Percentiles rank a stretch among this genome's conserved stretches.
phyloP scores from a whole-genome alignment of 2,113 vertebrate species.

The Callionymus lyra region DNA sequence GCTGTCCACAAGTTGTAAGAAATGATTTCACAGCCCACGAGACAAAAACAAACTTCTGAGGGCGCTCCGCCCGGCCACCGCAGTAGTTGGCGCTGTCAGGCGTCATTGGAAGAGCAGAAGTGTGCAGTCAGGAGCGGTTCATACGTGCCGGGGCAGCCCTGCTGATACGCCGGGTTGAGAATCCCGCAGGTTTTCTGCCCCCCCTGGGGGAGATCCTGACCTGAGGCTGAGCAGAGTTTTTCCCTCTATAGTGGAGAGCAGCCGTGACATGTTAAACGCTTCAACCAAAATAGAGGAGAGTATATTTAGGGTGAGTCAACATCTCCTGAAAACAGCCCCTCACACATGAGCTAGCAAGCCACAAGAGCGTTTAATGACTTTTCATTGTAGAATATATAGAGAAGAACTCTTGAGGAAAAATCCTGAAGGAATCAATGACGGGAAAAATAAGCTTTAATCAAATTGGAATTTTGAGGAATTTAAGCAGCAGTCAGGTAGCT shows the following conservation, averaged over 20 bases:
- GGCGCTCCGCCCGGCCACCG: constrained; percentile 40
- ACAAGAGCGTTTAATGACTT: constrained; percentile 43
- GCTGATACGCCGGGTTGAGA: constrained; percentile 40
- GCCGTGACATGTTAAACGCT: constrained; percentile 45
- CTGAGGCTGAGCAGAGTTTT: constrained; percentile 49
- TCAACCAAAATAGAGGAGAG: constrained; percentile 47
- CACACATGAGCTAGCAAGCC: constrained; percentile 52
- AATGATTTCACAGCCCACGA: constrained; percentile 37
- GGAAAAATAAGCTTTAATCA: constrained; percentile 7
- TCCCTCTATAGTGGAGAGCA: constrained; percentile 47
- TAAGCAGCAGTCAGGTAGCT: too few relatives aligned
- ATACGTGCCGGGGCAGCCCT: constrained; percentile 39
- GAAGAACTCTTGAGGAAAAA: constrained; percentile 22
- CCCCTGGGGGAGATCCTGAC: constrained; percentile 52
- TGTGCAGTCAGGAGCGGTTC: constrained; percentile 48
- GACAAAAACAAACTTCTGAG: constrained; percentile 51
- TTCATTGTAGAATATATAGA: constrained; percentile 37
- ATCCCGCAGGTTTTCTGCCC: constrained; percentile 29
- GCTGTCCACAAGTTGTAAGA: constrained; percentile 50
- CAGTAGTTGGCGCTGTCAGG: constrained; percentile 38
- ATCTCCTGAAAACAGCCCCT: constrained; percentile 45
- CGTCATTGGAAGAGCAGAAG: constrained; percentile 41
- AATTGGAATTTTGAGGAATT: not conserved
- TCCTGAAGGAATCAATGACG: constrained; percentile 14
- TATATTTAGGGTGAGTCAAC: constrained; percentile 56